These are phyloP conservation scores for Goniozus legneri DNA, from an alignment of 1,140 invertebrate genomes.

Conservation along the genomic window DNA sequence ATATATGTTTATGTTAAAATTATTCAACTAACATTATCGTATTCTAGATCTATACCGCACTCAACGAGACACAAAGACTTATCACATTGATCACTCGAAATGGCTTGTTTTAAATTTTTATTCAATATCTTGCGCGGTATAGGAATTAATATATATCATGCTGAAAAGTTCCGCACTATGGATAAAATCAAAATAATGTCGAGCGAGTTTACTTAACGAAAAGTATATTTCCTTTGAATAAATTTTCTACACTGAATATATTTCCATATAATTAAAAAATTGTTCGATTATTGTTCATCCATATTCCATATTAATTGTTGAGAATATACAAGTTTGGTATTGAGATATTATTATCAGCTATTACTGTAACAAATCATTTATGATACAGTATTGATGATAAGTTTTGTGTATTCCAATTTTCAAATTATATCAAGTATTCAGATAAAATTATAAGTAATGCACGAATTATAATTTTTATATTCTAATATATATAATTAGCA, in stretches of 20 bases:
- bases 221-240: too few species aligned
- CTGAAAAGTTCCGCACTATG: background rate
- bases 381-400: background rate
- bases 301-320: conserved; percentile 2
- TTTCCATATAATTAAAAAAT: too few species aligned
- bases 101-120: too few species aligned
- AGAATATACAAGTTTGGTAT: background rate
- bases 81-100: conserved; percentile 7
- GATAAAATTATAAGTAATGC: background rate
- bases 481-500: background rate
- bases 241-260: background rate
- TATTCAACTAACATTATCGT: conserved; percentile 24
- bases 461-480: background rate
- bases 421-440: background rate
- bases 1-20: conserved; percentile 30
- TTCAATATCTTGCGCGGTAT: background rate
- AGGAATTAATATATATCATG: background rate
- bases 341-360: background rate
- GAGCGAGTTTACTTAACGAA: background rate
- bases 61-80: conserved; percentile 28
- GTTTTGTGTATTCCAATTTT: background rate
- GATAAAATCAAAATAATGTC: background rate
- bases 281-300: background rate
- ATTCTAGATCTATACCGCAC: conserved; percentile 28
- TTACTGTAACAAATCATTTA: background rate